Percentiles rank a stretch among this genome's conserved stretches.
Evolutionary conservation across 1,140 invertebrate species (phyloP).

Genomic region (Centruroides vittatus): DNA sequence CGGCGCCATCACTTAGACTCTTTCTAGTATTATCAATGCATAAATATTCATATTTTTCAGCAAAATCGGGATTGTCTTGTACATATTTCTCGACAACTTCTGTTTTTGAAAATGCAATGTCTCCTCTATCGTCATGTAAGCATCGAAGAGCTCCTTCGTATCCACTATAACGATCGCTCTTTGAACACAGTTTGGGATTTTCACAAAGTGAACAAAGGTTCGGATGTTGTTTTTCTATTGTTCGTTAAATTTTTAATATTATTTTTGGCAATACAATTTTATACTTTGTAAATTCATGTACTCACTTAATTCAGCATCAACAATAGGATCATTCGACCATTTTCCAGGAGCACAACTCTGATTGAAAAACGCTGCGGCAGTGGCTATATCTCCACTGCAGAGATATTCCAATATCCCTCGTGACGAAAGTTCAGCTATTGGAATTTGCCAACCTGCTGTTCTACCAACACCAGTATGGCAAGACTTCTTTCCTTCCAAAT

Average conservation of each 20-base stretch:
- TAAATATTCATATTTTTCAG: constrained; percentile 42
- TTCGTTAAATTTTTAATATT: too few species aligned
- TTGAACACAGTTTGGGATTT: constrained; percentile 51
- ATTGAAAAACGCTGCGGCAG: constrained; percentile 57
- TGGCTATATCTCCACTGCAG: constrained; percentile 46
- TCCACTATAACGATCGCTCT: constrained; percentile 59
- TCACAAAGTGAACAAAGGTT: constrained; percentile 58
- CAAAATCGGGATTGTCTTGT: constrained; percentile 29
- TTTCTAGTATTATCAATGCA: constrained; percentile 62
- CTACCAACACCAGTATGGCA: constrained; percentile 64
- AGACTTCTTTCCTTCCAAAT: constrained; percentile 52
- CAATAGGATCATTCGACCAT: constrained; percentile 53
- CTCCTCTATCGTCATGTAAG: constrained; percentile 55
- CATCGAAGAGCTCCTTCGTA: constrained; percentile 70
- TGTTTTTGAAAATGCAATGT: constrained; percentile 71
- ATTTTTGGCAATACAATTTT: too few species aligned
- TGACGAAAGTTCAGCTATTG: constrained; percentile 43
- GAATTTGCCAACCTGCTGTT: constrained; percentile 58
- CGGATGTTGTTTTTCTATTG: constrained; percentile 47
- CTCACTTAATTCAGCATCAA: constrained; percentile 54
- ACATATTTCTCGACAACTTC: constrained; percentile 54
- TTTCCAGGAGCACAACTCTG: constrained; percentile 61
- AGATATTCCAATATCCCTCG: constrained; percentile 46
- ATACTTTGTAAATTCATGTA: constrained; percentile 4
- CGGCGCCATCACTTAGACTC: constrained; percentile 1